These are phyloP conservation scores for Aspidoscelis tigris DNA, from an alignment of 2,113 vertebrate species.

Conservation along the genomic window DNA sequence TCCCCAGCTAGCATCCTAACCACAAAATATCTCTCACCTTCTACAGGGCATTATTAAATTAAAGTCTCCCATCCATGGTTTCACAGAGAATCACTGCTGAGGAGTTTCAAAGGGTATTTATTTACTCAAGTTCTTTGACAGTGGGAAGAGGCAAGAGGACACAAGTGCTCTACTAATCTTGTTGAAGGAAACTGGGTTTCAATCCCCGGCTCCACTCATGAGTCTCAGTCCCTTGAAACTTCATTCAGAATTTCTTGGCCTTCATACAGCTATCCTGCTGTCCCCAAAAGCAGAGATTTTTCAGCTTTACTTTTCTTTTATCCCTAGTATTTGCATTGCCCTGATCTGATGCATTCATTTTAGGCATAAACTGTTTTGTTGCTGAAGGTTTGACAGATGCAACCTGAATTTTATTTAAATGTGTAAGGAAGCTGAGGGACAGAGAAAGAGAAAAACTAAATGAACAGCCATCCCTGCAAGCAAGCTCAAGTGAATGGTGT, in stretches of 20 bases:
- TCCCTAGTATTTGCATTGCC: not conserved
- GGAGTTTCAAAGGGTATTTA: not conserved
- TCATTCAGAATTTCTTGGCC: not conserved
- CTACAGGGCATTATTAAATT: not conserved
- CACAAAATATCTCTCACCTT: not conserved
- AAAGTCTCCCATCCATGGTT: not conserved
- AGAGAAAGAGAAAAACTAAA: not conserved
- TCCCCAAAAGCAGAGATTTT: not conserved
- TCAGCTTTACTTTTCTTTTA: not conserved
- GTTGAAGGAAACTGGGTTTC: not conserved
- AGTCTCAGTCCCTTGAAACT: not conserved
- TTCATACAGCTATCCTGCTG: not conserved
- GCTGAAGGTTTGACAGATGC: not conserved
- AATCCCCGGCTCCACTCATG: not conserved
- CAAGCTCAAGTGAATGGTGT: not conserved
- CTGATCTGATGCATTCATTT: not conserved
- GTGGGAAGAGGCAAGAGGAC: not conserved
- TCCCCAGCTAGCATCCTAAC: not conserved
- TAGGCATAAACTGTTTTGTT: not conserved
- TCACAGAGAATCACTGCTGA: not conserved
- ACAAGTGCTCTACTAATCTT: not conserved
- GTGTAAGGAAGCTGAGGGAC: too few relatives aligned
- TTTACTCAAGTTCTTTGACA: conserved; percentile 2
- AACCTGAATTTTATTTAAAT: not conserved
- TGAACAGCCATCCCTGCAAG: not conserved